Evolutionary conservation across 2,797 vertebrate genomes (phyloP), one percentile per base, ranked within the genome.

Genomic region (Coracias cyanogaster): DNA sequence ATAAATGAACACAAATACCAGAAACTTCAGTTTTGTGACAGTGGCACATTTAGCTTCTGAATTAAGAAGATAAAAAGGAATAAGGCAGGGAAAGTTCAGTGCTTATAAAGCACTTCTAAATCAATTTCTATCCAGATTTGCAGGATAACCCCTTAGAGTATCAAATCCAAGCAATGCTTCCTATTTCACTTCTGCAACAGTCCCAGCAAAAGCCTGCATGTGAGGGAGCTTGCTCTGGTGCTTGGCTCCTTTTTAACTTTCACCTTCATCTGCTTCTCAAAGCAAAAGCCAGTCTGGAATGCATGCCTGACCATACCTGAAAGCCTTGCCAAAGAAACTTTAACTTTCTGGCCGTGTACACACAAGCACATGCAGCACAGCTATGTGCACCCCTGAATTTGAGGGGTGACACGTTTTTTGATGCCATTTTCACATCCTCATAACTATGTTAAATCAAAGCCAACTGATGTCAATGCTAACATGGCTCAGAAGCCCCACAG

Each of bases 391-490:
- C 73, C 49, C 70, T 33, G n/a, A 81, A 76, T 18, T 29, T 5
- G 24, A 45, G 55, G 57, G 83, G n/a, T n/a, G n/a, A 73, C 17
- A 15, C 1, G 5, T 37, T 81, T 82, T 60, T 12, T 33, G 6
- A n/a, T 6, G 48, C 31, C 60, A 73, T 86, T 91, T 77, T 31
- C 79, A 89, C 86, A 65, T 3, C 51, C 57, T 10, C 76, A 41
- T 11, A 83, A 78, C 57, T 37, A 10, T 2, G 21, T 41, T 48
- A 94, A 96, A 95, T 91, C 91, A 96, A 86, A 94, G 85, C 76
- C 76, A 90, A 94, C 72, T 83, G 82, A 83, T 83, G 94, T 39
- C 84, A 71, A 35, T 62, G 48, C 52, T 46, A 5, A 70, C 49
- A 55, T 11, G 58, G 37, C 87, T 72, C 41, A 72, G 86, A 78